phyloP scores from a whole-genome alignment of 2,797 vertebrate species.

The Acridotheres tristis region DNA sequence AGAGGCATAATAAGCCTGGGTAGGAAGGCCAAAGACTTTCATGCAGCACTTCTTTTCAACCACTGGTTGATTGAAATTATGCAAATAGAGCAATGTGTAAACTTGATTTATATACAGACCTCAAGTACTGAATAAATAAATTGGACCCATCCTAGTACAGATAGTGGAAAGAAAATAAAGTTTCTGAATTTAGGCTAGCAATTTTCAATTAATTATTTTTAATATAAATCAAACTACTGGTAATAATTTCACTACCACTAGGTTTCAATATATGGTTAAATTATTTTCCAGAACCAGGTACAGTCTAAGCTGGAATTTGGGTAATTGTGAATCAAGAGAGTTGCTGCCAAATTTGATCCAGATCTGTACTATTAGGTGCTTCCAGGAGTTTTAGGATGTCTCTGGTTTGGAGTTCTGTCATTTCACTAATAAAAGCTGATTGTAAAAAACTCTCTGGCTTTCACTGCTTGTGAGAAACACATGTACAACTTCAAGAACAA shows the following conservation, averaged over 20 bases:
- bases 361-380: not conserved
- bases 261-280: not conserved
- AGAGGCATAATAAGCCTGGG: not conserved
- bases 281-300: not conserved
- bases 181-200: not conserved
- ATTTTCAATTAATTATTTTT: not conserved
- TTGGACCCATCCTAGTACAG: not conserved
- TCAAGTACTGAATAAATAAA: not conserved
- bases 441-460: not conserved
- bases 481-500: not conserved
- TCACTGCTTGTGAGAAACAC: not conserved
- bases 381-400: not conserved
- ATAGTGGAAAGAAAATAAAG: not conserved
- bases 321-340: not conserved
- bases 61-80: not conserved
- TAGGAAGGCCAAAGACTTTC: not conserved
- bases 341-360: not conserved
- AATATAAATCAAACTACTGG: not conserved
- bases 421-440: not conserved
- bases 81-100: not conserved
- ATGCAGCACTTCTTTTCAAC: not conserved
- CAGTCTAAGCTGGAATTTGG: not conserved
- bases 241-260: not conserved
- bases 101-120: not conserved
- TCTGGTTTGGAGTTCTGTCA: not conserved